Evolutionary conservation across 1,140 invertebrate species (phyloP).

Genomic region (Drosophila mojavensis): DNA sequence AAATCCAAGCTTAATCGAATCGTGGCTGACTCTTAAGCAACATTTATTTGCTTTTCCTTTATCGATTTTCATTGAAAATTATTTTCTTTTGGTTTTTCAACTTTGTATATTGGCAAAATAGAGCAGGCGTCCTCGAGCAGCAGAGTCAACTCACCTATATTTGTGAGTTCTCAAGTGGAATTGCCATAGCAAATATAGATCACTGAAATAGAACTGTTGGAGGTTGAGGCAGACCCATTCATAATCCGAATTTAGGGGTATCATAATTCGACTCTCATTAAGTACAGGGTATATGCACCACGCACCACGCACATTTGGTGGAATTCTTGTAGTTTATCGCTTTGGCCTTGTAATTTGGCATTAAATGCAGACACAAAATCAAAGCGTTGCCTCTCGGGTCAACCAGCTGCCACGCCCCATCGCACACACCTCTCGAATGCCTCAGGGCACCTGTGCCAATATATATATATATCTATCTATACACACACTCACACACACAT

Average conservation of each 20-base stretch:
- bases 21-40: no score
- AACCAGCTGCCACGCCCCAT: slow-evolving; percentile 15
- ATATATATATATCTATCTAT: slow-evolving; percentile 3
- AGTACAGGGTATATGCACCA: slow-evolving; percentile 18
- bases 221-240: neutral
- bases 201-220: neutral
- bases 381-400: slow-evolving; percentile 19
- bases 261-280: neutral
- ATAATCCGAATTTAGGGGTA: no score
- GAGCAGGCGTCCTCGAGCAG: neutral
- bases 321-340: slow-evolving; percentile 23
- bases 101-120: no score
- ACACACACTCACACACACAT: neutral
- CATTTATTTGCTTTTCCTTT: no score
- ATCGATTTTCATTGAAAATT: no score
- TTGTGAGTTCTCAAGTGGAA: neutral
- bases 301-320: neutral
- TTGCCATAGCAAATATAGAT: neutral
- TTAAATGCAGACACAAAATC: slow-evolving; percentile 51
- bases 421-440: slow-evolving; percentile 8
- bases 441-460: slow-evolving; percentile 50
- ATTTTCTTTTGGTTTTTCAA: no score
- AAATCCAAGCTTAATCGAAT: no score
- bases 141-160: neutral
- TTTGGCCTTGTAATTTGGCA: slow-evolving; percentile 37